A percentile compares a stretch with the other conserved stretches of the same genome.
Evolutionary conservation across 2,888 invertebrate species (phyloP).

Genomic region (Hypolimnas misippus): DNA sequence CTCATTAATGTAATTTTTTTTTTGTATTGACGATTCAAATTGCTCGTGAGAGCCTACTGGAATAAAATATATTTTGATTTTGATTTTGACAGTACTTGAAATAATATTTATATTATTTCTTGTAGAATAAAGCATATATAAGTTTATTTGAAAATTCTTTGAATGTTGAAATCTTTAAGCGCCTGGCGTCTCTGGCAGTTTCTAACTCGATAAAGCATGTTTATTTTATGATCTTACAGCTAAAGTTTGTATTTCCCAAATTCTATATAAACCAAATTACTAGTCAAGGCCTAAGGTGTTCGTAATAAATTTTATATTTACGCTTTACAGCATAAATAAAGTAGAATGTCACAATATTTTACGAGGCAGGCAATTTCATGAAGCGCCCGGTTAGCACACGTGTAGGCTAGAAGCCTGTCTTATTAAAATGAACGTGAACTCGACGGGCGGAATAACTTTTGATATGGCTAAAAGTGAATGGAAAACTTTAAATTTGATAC

Average conservation of each 20-base stretch:
- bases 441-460: constrained; percentile 25
- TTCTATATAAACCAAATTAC: constrained; percentile 16
- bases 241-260: not conserved
- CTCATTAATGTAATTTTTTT: no score
- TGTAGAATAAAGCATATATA: no score
- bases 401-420: constrained; percentile 46
- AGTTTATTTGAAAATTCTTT: not conserved
- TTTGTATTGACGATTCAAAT: no score
- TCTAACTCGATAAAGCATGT: not conserved
- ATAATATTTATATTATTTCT: no score
- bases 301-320: constrained; percentile 40
- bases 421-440: constrained; percentile 44
- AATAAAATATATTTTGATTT: no score
- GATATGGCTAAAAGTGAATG: constrained; percentile 19
- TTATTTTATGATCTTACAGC: not conserved
- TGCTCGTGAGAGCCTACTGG: no score
- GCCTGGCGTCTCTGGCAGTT: constrained; percentile 2
- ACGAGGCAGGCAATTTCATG: constrained; percentile 47
- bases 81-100: no score
- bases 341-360: constrained; percentile 44
- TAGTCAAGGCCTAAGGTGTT: constrained; percentile 20
- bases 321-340: constrained; percentile 34
- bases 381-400: constrained; percentile 40
- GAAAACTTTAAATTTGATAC: constrained; percentile 24
- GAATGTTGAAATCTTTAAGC: constrained; percentile 3